A percentile compares a stretch with the other conserved stretches of the same genome.
Conservation (phyloP, 2,888 invertebrate species). For the Rhamnusium bicolor region DNA sequence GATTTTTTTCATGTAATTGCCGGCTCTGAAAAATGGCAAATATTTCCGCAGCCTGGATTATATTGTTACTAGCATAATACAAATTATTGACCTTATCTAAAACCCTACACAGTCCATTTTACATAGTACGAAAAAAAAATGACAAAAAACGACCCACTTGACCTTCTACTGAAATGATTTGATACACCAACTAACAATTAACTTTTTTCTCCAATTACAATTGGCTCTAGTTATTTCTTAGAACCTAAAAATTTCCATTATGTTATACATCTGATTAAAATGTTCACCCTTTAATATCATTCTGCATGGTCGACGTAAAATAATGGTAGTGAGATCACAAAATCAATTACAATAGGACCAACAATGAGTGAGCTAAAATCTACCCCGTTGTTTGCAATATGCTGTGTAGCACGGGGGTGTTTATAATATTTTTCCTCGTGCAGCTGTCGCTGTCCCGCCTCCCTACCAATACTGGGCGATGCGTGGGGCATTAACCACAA, state of each 20-base stretch:
- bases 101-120: no score
- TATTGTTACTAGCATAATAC: no score
- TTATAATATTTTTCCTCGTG: conserved; percentile 18
- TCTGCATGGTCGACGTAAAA: conserved; percentile 1
- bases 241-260: background rate
- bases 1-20: no score
- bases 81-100: no score
- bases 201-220: background rate
- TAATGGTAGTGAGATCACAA: conserved; percentile 11
- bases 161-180: background rate
- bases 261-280: conserved; percentile 1
- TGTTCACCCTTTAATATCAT: background rate
- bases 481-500: conserved; percentile 18
- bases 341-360: conserved; percentile 7
- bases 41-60: no score
- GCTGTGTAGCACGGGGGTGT: conserved; percentile 47
- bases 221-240: background rate
- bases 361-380: conserved; percentile 13
- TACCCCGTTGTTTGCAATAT: conserved; percentile 49
- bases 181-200: background rate
- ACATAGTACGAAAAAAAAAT: background rate
- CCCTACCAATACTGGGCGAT: conserved; percentile 6
- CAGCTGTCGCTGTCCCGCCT: conserved; percentile 32
- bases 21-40: no score
- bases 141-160: background rate